Percentiles rank a stretch among this genome's conserved stretches.
Conservation (phyloP, 2,888 invertebrate genomes). For the Callinectes sapidus region DNA sequence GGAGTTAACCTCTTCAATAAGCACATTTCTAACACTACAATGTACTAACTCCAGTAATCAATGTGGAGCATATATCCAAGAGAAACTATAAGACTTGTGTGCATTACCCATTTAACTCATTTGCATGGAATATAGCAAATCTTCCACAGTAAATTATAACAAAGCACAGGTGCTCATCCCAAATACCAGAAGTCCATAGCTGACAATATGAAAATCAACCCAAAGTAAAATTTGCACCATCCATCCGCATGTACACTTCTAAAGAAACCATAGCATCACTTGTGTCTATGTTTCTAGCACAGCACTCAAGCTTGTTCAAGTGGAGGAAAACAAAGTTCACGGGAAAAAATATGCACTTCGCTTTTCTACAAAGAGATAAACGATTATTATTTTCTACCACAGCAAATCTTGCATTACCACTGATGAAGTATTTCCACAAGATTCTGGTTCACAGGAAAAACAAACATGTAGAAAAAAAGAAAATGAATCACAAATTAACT, state of each 20-base stretch:
- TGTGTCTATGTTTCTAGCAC: slow-evolving; percentile 71
- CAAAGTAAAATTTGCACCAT: slow-evolving; percentile 62
- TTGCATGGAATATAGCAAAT: slow-evolving; percentile 41
- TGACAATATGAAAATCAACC: slow-evolving; percentile 61
- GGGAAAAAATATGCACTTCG: slow-evolving; percentile 54
- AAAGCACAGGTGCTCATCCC: slow-evolving; percentile 59
- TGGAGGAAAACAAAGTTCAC: slow-evolving; percentile 45
- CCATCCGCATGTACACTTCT: slow-evolving; percentile 63
- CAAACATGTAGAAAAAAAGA: not conserved
- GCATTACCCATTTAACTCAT: slow-evolving; percentile 57
- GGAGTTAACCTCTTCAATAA: slow-evolving; percentile 49
- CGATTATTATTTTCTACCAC: slow-evolving; percentile 57
- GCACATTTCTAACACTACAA: slow-evolving; percentile 65
- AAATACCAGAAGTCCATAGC: slow-evolving; percentile 54
- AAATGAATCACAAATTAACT: not conserved
- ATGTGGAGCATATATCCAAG: slow-evolving; percentile 54
- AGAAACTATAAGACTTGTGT: slow-evolving; percentile 62
- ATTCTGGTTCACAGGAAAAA: slow-evolving; percentile 9
- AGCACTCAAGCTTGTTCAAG: slow-evolving; percentile 57
- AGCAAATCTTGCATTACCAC: slow-evolving; percentile 61
- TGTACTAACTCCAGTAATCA: slow-evolving; percentile 60
- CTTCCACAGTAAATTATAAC: slow-evolving; percentile 45
- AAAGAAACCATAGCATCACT: slow-evolving; percentile 69
- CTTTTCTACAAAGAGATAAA: slow-evolving; percentile 52
- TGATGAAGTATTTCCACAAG: slow-evolving; percentile 26